phyloP scores from a whole-genome alignment of 2,113 vertebrate genomes.

The Thymallus thymallus region DNA sequence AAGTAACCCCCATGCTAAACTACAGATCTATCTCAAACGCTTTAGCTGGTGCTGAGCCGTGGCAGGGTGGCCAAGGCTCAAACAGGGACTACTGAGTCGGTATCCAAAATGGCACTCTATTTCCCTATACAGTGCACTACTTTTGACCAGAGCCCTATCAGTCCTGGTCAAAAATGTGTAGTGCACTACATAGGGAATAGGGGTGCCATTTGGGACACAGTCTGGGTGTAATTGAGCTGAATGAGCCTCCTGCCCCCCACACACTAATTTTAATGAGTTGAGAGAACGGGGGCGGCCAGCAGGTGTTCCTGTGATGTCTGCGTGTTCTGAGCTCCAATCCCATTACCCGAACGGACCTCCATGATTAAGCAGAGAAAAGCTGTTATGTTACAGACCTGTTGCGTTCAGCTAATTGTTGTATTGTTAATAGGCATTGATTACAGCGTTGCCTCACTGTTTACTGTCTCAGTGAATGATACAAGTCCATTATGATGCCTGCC shows the following conservation, averaged over 20 bases:
- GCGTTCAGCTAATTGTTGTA: constrained; percentile 28
- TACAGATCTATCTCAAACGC: constrained; percentile 30
- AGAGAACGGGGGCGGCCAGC: constrained; percentile 36
- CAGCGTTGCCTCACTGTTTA: constrained; percentile 18
- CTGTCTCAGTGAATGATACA: constrained; percentile 12
- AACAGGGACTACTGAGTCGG: constrained; percentile 28
- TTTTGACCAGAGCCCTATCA: no score
- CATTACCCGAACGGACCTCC: constrained; percentile 34
- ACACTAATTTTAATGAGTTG: constrained; percentile 60
- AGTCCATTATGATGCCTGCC: constrained; percentile 24
- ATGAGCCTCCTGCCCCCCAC: constrained; percentile 56
- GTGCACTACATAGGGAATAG: no score
- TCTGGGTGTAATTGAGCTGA: constrained; percentile 63
- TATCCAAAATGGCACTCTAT: no score
- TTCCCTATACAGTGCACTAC: no score
- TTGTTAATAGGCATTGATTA: constrained; percentile 11
- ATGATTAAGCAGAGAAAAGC: constrained; percentile 19
- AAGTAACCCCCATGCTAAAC: constrained; percentile 50
- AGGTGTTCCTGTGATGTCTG: constrained; percentile 43
- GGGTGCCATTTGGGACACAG: background rate
- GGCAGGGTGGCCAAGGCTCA: constrained; percentile 31
- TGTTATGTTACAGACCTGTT: constrained; percentile 2
- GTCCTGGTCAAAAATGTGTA: no score
- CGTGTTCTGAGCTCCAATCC: constrained; percentile 33
- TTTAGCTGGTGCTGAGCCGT: constrained; percentile 38